These are phyloP conservation scores for Python bivittatus DNA, from an alignment of 2,113 vertebrate species.

Conservation along the genomic window DNA sequence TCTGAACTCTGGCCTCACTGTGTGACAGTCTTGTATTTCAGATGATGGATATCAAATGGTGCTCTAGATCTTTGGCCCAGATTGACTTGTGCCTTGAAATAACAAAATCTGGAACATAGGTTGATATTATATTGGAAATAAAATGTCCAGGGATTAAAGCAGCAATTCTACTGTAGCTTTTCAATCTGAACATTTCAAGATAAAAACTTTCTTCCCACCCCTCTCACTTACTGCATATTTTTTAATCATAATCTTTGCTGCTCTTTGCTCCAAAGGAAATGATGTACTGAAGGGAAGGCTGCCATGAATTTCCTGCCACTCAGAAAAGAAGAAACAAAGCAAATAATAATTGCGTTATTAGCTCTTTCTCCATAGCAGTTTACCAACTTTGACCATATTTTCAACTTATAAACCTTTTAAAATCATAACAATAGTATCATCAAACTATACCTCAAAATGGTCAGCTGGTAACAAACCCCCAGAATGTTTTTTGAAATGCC, in stretches of 20 bases:
- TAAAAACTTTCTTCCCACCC: background rate
- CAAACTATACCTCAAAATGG: no score
- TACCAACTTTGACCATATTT: background rate
- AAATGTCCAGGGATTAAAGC: background rate
- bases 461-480: background rate
- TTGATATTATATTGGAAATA: background rate
- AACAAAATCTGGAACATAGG: background rate
- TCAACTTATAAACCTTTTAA: background rate
- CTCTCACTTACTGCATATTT: background rate
- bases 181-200: background rate
- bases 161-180: background rate
- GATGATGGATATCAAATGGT: background rate
- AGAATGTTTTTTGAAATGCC: background rate
- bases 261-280: conserved; percentile 12
- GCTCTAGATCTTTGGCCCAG: background rate
- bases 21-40: background rate
- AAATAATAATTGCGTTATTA: background rate
- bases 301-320: background rate
- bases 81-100: background rate
- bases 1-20: background rate
- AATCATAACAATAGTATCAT: background rate
- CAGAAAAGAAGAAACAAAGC: conserved; percentile 30
- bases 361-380: background rate
- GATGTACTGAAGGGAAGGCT: background rate
- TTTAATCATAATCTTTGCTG: background rate